phyloP scores from a whole-genome alignment of 2,797 vertebrate genomes.

The Heteromormyrus szaboi region DNA sequence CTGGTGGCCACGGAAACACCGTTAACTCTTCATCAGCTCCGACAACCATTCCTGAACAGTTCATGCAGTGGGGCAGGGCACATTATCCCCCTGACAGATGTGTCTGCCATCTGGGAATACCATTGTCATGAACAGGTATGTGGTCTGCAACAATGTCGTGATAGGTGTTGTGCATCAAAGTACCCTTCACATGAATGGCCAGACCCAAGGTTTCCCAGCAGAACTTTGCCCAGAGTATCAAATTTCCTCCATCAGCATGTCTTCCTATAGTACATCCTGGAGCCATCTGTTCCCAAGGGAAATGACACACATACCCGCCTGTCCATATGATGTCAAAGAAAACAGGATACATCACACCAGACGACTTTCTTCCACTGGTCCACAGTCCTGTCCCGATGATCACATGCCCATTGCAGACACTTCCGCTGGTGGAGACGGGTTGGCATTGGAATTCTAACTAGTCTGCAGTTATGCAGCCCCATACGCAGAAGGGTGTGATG shows the following conservation, averaged over 20 bases:
- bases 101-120: not conserved
- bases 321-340: not conserved
- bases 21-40: not conserved
- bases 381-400: not conserved
- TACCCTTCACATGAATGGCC: not conserved
- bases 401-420: not conserved
- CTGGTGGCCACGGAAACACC: not conserved
- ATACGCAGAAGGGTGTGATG: not conserved
- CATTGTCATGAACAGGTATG: not conserved
- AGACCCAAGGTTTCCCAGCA: not conserved
- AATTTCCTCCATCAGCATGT: not conserved
- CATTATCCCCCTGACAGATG: not conserved
- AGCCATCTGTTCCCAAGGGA: not conserved
- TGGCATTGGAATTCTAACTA: not conserved
- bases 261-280: not conserved
- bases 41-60: not conserved
- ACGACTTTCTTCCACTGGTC: not conserved
- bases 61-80: not conserved
- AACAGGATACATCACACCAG: not conserved
- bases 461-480: not conserved
- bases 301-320: not conserved
- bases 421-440: not conserved
- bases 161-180: not conserved
- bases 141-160: not conserved
- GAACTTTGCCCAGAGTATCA: not conserved